phyloP scores from a whole-genome alignment of 2,113 vertebrate genomes.

The Equus quagga region DNA sequence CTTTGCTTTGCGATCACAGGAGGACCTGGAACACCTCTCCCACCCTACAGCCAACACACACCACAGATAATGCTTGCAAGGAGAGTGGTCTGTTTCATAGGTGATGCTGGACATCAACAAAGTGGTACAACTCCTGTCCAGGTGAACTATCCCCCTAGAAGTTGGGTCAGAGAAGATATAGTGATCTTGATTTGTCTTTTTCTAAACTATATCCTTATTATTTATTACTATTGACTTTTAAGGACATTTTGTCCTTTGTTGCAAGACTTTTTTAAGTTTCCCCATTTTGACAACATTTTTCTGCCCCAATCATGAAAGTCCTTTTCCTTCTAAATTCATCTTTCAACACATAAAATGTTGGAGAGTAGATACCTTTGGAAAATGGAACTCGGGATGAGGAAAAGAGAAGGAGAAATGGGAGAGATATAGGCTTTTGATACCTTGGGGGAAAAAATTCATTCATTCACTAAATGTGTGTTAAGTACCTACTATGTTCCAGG shows the following conservation, averaged over 20 bases:
- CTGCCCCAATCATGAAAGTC: background rate
- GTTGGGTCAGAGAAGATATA: background rate
- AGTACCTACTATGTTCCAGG: background rate
- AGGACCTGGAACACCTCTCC: background rate
- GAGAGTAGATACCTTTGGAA: constrained; percentile 5
- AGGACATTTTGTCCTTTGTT: constrained; percentile 6
- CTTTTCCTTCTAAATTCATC: constrained; percentile 32
- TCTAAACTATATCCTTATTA: background rate
- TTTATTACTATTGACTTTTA: background rate
- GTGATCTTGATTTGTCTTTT: constrained; percentile 4
- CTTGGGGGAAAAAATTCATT: background rate
- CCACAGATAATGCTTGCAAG: background rate
- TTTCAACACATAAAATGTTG: background rate
- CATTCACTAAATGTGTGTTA: background rate
- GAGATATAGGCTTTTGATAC: background rate
- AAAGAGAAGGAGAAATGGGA: background rate
- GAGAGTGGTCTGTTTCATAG: background rate
- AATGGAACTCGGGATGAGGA: background rate
- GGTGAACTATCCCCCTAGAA: background rate
- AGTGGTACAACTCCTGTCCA: background rate
- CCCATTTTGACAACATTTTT: constrained; percentile 20
- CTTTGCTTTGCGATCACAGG: background rate
- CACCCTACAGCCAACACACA: background rate
- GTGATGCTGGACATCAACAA: background rate
- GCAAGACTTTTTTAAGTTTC: constrained; percentile 17